These are phyloP conservation scores for Brachyptera putata DNA, from an alignment of 2,888 invertebrate species.

Conservation along the genomic window DNA sequence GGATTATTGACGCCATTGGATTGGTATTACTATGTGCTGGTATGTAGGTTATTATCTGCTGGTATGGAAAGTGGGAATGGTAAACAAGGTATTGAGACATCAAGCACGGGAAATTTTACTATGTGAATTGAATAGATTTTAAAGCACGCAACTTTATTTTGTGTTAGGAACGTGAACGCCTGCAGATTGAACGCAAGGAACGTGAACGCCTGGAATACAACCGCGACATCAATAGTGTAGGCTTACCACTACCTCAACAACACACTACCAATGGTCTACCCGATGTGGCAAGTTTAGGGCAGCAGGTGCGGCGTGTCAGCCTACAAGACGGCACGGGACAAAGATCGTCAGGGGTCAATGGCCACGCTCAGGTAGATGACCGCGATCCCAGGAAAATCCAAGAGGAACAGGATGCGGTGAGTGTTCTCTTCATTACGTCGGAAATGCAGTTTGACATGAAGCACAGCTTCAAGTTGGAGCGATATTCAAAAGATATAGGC, in stretches of 20 bases:
- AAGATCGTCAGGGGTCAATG: not conserved
- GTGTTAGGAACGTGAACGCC: constrained; percentile 34
- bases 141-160: too few relatives aligned
- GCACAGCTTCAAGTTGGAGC: too few relatives aligned
- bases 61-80: too few relatives aligned
- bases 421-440: too few relatives aligned
- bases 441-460: too few relatives aligned
- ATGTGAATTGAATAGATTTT: too few relatives aligned
- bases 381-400: constrained; percentile 59
- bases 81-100: too few relatives aligned
- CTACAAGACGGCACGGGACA: constrained; percentile 1
- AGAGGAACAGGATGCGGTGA: constrained; percentile 68
- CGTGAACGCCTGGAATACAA: constrained; percentile 33
- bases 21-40: too few relatives aligned
- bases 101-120: too few relatives aligned
- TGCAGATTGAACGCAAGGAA: constrained; percentile 31
- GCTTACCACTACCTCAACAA: constrained; percentile 35
- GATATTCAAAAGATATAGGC: too few relatives aligned
- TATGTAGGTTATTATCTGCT: too few relatives aligned
- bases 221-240: constrained; percentile 38
- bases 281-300: not conserved
- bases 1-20: too few relatives aligned
- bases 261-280: constrained; percentile 35
- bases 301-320: constrained; percentile 1
- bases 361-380: not conserved